Percentiles rank a stretch among this genome's conserved stretches.
These are phyloP conservation scores for Melieria crassipennis DNA, from an alignment of 2,888 invertebrate species.

Conservation along the genomic window DNA sequence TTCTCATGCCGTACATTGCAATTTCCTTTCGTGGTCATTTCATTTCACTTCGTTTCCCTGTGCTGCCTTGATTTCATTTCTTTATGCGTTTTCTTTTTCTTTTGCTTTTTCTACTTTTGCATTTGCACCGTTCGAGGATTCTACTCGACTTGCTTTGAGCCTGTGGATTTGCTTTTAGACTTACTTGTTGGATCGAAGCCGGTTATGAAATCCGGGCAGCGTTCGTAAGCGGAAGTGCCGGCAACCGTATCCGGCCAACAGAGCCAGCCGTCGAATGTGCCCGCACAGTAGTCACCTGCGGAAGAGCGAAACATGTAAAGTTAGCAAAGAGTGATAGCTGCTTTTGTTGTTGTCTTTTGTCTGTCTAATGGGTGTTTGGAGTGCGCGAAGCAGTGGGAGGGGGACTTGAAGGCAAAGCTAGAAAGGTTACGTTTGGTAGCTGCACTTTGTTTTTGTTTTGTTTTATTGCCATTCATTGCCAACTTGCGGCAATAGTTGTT, in stretches of 20 bases:
- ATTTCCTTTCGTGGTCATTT: too few relatives aligned
- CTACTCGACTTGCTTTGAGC: too few relatives aligned
- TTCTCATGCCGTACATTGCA: too few relatives aligned
- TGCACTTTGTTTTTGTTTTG: too few relatives aligned
- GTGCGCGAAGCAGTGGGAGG: too few relatives aligned
- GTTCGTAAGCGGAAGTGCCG: constrained; percentile 73
- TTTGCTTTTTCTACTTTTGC: neutral
- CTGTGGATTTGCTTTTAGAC: constrained; percentile 55
- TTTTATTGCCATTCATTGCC: too few relatives aligned
- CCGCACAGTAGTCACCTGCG: constrained; percentile 73
- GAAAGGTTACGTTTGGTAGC: neutral
- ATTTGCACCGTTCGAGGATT: too few relatives aligned
- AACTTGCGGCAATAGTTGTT: too few relatives aligned
- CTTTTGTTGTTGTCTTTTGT: neutral
- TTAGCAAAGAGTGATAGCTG: neutral
- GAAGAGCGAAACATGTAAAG: constrained; percentile 22
- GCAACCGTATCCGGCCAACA: constrained; percentile 80
- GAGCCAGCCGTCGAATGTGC: constrained; percentile 84
- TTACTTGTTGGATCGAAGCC: constrained; percentile 80
- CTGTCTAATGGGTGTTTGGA: neutral
- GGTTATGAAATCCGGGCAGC: constrained; percentile 79
- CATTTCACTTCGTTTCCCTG: neutral
- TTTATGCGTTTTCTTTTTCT: neutral
- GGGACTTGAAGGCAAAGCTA: neutral
- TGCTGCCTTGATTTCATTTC: neutral